These are phyloP conservation scores for Dioctria linearis DNA, from an alignment of 2,888 invertebrate genomes.

Conservation along the genomic window DNA sequence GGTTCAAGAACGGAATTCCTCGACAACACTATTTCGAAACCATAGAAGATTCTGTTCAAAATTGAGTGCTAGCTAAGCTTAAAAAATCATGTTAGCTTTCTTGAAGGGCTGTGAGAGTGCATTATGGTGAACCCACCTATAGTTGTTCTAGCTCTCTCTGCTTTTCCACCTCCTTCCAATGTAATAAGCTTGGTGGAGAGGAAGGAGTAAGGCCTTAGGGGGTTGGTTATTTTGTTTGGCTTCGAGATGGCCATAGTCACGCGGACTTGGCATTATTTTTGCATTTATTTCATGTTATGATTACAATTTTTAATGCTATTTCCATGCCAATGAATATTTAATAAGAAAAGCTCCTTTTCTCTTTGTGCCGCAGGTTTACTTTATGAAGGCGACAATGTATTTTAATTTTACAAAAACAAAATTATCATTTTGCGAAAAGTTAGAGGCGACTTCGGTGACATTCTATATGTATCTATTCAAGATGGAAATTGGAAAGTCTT, in stretches of 20 bases:
- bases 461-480: background rate
- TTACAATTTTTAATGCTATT: constrained; percentile 35
- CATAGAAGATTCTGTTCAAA: constrained; percentile 18
- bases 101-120: constrained; percentile 18
- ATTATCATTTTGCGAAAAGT: background rate
- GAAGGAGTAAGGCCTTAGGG: no score
- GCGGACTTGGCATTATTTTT: background rate
- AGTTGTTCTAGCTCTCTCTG: background rate
- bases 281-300: constrained; percentile 3
- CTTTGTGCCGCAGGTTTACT: background rate
- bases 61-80: constrained; percentile 12
- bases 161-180: background rate
- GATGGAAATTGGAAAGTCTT: no score
- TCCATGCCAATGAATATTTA: constrained; percentile 48
- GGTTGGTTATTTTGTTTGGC: background rate
- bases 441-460: background rate
- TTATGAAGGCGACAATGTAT: background rate
- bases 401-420: background rate
- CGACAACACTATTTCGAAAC: constrained; percentile 7
- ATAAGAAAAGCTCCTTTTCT: constrained; percentile 40
- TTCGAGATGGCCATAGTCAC: constrained; percentile 24
- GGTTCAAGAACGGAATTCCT: constrained; percentile 25
- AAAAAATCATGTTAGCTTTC: constrained; percentile 13
- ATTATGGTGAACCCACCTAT: background rate
- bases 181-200: no score